Evolutionary conservation across 1,140 invertebrate species (phyloP), one percentile per base, ranked within the genome.

Genomic region (Globodera rostochiensis): DNA sequence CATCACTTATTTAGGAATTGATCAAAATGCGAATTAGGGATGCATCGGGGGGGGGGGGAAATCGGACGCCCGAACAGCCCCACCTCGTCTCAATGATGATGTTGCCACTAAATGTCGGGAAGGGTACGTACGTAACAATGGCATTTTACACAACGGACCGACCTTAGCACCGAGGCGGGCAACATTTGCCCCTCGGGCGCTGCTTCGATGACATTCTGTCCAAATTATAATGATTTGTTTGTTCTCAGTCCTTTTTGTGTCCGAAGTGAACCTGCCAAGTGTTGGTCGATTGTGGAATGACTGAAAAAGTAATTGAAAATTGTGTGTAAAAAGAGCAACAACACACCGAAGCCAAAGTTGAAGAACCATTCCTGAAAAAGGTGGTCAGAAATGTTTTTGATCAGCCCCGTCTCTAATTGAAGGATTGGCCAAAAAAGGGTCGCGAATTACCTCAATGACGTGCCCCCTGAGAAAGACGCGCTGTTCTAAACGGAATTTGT

Each of bases 111-210:
- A 82, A 94, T 50, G 75, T 47, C 11, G 25, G 50, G 36, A 36
- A 25, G 25, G 25, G 25, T 25, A 1, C 25, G 25, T 36, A 36
- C 36, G 36, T 36, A 36, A 36, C 36, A 74, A 47, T 73, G 13
- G n/a, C n/a, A 21, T 73, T 3, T 47, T 79, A 83, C 36, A 19
- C 57, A 11, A 76, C 3, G 21, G 19, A 45, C 36, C 36, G 36
- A 81, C 80, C 80, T 82, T 81, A 82, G 46, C 73, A 98, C 93
- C 91, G 95, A 96, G 3, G 97, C 96, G 67, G 98, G 97, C 95
- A 99, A 98, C 97, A 99, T 99, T 92, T 99, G 96, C 82, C 95
- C 97, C 91, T 99, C 97, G 4, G 97, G 97, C 0, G 98, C 97
- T 60, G 97, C 96, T 92, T 98, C 96, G 86, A 99, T 97, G 3